Conservation (phyloP, 2,113 vertebrate species). For the Syrmaticus mikado region DNA sequence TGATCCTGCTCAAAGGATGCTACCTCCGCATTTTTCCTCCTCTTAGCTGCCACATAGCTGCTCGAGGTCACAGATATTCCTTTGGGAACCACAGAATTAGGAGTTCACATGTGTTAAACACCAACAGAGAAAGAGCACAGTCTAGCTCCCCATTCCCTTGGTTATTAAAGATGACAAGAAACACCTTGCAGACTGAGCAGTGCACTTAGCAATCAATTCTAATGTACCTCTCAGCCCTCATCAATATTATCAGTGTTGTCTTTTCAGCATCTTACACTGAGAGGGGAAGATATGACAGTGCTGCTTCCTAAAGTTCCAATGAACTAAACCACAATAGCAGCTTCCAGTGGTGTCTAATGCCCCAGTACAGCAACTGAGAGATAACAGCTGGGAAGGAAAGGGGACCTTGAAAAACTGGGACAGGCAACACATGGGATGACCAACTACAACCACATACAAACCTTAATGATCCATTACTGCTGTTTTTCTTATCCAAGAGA, state of each 20-base stretch:
- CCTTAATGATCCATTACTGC: rapidly evolving
- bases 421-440: neutral
- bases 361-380: neutral
- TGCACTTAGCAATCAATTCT: neutral
- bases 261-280: neutral
- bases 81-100: rapidly evolving
- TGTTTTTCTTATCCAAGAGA: neutral
- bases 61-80: neutral
- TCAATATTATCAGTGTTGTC: neutral
- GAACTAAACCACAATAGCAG: neutral
- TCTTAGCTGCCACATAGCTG: neutral
- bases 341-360: neutral
- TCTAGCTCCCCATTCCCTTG: neutral
- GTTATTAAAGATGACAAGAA: neutral
- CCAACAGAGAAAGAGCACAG: neutral
- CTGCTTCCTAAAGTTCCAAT: neutral
- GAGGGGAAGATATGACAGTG: neutral
- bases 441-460: neutral
- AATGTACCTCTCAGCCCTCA: neutral
- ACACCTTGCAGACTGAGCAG: neutral
- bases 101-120: neutral
- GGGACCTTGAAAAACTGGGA: rapidly evolving
- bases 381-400: neutral
- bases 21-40: neutral
- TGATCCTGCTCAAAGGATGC: neutral